Conservation (phyloP, 2,797 vertebrate genomes). For the Takifugu rubripes region DNA sequence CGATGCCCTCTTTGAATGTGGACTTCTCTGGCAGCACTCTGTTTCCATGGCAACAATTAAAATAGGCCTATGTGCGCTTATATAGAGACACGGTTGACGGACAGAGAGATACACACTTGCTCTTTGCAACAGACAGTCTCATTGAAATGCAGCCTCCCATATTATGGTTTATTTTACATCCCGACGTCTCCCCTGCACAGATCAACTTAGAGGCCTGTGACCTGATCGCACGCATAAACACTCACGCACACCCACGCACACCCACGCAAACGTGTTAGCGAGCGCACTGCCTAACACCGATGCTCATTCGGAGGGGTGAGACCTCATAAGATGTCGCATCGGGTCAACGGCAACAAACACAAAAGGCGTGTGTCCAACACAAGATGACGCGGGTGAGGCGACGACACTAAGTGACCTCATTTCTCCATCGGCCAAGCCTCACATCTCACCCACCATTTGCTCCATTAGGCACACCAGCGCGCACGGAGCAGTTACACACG, state of each 20-base stretch:
- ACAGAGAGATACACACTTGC: slow-evolving; percentile 51
- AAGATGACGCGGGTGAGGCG: slow-evolving; percentile 27
- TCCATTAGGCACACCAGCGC: slow-evolving; percentile 61
- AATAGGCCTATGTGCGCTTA: slow-evolving; percentile 71
- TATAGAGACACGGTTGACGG: slow-evolving; percentile 62
- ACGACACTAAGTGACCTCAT: slow-evolving; percentile 56
- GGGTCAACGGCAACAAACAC: slow-evolving; percentile 45
- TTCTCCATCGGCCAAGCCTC: slow-evolving; percentile 36
- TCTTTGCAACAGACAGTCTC: slow-evolving; percentile 38
- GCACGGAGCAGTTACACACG: slow-evolving; percentile 54
- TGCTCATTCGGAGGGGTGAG: slow-evolving; percentile 43
- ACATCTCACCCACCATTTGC: slow-evolving; percentile 56
- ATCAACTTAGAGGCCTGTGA: slow-evolving; percentile 38
- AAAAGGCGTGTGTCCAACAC: slow-evolving; percentile 33
- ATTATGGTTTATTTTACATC: slow-evolving; percentile 33
- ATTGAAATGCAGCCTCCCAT: slow-evolving; percentile 29
- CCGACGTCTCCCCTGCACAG: slow-evolving; percentile 14
- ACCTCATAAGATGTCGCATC: slow-evolving; percentile 34
- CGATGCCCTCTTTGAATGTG: slow-evolving; percentile 74
- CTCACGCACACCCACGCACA: slow-evolving; percentile 22
- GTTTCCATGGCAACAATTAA: slow-evolving; percentile 86
- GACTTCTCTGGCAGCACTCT: slow-evolving; percentile 76
- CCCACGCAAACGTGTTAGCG: slow-evolving; percentile 28
- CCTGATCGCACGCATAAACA: slow-evolving; percentile 13
- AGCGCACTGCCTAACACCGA: slow-evolving; percentile 32